phyloP scores from a whole-genome alignment of 2,888 invertebrate genomes.

The Dasysyrphus tricinctus region DNA sequence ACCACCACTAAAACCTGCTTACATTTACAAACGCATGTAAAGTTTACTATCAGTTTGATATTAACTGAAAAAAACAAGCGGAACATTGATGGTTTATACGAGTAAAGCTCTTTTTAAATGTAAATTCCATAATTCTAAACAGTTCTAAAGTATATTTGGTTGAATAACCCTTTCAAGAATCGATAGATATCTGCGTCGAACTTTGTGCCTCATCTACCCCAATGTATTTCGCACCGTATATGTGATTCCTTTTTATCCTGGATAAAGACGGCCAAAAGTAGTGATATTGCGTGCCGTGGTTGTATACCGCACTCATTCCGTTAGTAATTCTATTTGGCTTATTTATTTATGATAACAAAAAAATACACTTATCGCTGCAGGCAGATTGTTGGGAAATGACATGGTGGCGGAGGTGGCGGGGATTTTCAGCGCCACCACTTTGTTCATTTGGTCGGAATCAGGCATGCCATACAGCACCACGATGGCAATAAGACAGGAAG shows the following conservation, averaged over 20 bases:
- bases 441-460: not conserved
- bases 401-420: not conserved
- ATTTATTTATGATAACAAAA: conserved; percentile 74
- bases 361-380: conserved; percentile 61
- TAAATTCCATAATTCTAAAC: too few relatives aligned
- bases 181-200: too few relatives aligned
- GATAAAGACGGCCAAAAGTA: conserved; percentile 45
- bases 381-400: conserved; percentile 25
- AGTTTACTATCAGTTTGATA: too few relatives aligned
- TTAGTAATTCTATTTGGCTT: conserved; percentile 73
- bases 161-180: too few relatives aligned
- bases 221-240: not conserved
- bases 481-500: conserved; percentile 31
- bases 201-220: not conserved
- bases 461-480: not conserved
- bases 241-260: conserved; percentile 42
- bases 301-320: conserved; percentile 56
- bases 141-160: too few relatives aligned
- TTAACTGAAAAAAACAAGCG: too few relatives aligned
- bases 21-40: too few relatives aligned
- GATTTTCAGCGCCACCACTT: not conserved
- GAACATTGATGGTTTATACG: too few relatives aligned
- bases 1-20: too few relatives aligned
- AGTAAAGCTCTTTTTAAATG: too few relatives aligned
- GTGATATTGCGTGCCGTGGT: conserved; percentile 50